Evolutionary conservation across 2,888 invertebrate species (phyloP).

Genomic region (Odontocolon sp.): DNA sequence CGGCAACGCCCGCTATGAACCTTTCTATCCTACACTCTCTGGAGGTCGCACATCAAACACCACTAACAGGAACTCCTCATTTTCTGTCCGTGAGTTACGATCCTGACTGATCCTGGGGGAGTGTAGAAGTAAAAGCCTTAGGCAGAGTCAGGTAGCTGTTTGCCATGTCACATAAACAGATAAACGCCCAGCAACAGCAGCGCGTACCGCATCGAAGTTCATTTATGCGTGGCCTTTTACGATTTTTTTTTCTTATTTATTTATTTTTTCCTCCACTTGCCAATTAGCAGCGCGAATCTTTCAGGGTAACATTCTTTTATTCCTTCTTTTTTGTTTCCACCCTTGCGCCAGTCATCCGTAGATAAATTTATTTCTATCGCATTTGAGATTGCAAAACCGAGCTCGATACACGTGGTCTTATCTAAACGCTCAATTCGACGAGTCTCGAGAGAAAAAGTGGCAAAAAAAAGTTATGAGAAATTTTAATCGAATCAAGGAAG

Average conservation of each 20-base stretch:
- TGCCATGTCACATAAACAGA: conserved; percentile 44
- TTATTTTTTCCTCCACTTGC: not conserved
- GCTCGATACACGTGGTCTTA: not conserved
- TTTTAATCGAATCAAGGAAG: not conserved
- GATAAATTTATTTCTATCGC: conserved; percentile 4
- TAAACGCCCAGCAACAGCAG: conserved; percentile 6
- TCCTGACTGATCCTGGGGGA: conserved; percentile 17
- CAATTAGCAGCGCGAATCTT: conserved; percentile 17
- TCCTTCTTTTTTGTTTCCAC: conserved; percentile 13
- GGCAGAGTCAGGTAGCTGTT: conserved; percentile 13
- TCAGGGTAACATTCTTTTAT: not conserved
- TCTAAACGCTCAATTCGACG: not conserved
- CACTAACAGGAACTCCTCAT: conserved; percentile 22
- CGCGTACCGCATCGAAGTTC: not conserved
- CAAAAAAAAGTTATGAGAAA: not conserved
- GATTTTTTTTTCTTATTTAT: not conserved
- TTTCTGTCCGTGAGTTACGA: conserved; percentile 46
- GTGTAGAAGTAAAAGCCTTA: not conserved
- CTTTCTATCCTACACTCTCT: not conserved
- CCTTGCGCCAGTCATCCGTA: conserved; percentile 12
- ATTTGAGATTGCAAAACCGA: conserved; percentile 12
- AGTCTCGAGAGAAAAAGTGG: not conserved
- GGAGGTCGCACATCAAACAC: not conserved
- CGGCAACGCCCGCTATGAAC: conserved; percentile 1
- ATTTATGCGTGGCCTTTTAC: conserved; percentile 22